phyloP scores from a whole-genome alignment of 2,113 vertebrate genomes.

The Lamprologus tigripictilis region DNA sequence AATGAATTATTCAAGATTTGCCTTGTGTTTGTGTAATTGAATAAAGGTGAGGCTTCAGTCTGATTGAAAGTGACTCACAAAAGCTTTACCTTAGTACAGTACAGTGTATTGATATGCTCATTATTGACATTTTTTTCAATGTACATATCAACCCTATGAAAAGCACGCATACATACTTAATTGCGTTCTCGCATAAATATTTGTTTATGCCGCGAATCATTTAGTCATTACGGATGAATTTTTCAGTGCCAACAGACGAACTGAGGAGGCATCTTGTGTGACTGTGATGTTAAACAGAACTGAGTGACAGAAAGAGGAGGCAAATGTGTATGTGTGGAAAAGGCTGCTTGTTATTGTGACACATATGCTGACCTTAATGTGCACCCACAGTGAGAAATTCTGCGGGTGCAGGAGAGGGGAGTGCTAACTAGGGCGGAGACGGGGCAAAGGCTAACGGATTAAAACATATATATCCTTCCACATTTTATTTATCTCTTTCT shows the following conservation, averaged over 20 bases:
- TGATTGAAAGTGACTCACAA: constrained; percentile 50
- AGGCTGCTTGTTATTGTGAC: background rate
- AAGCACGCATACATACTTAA: background rate
- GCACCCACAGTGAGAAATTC: background rate
- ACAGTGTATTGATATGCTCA: constrained; percentile 24
- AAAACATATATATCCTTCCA: background rate
- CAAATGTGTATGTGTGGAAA: background rate
- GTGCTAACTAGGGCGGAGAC: background rate
- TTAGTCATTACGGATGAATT: background rate
- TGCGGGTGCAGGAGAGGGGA: background rate
- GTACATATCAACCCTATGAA: background rate
- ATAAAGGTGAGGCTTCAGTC: constrained; percentile 45
- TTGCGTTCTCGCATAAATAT: background rate
- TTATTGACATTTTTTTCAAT: constrained; percentile 22
- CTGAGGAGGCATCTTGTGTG: background rate
- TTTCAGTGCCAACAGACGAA: background rate
- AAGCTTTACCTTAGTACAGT: constrained; percentile 15
- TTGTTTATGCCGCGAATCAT: background rate
- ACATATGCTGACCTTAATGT: background rate
- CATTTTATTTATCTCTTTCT: background rate
- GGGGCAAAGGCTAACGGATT: background rate
- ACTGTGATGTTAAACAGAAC: background rate
- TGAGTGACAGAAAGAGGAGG: background rate
- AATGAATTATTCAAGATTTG: constrained; percentile 64
- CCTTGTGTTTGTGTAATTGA: constrained; percentile 34